Percentiles rank a stretch among this genome's conserved stretches.
phyloP scores from a whole-genome alignment of 2,888 invertebrate genomes.

The Eucera pruinosa region DNA sequence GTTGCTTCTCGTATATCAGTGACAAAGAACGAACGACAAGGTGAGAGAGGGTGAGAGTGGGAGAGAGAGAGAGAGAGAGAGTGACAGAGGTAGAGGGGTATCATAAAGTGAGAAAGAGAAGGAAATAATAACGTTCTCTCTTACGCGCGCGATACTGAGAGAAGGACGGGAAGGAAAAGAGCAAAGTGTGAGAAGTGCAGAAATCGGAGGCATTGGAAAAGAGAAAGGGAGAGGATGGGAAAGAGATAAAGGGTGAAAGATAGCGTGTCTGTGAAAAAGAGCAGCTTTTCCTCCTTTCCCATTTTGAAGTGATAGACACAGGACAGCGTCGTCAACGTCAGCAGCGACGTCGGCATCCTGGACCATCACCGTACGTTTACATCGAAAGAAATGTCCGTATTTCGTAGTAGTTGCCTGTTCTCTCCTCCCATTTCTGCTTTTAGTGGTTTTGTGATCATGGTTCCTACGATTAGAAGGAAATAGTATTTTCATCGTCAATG shows the following conservation, averaged over 20 bases:
- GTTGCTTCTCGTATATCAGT: slow-evolving; percentile 59
- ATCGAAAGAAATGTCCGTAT: slow-evolving; percentile 43
- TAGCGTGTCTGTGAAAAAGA: slow-evolving; percentile 30
- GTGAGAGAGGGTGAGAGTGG: slow-evolving; percentile 21
- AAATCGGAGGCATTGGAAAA: background rate
- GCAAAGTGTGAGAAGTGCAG: slow-evolving; percentile 5
- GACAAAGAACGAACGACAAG: slow-evolving; percentile 34
- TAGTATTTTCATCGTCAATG: background rate
- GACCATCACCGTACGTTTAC: slow-evolving; percentile 62
- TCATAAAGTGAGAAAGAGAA: background rate
- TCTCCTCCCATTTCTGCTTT: background rate
- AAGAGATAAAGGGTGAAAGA: slow-evolving; percentile 7
- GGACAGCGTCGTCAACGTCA: slow-evolving; percentile 61
- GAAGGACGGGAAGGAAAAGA: background rate
- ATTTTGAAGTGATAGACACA: slow-evolving; percentile 36
- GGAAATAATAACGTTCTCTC: background rate
- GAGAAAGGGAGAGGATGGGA: background rate
- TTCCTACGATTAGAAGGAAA: background rate
- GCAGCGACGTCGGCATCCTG: slow-evolving; percentile 58
- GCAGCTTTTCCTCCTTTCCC: slow-evolving; percentile 33
- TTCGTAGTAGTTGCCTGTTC: slow-evolving; percentile 19
- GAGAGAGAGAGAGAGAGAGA: slow-evolving; percentile 4
- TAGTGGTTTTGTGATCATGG: background rate
- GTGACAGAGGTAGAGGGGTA: background rate
- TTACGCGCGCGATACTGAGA: background rate